Conservation (phyloP, 2,888 invertebrate genomes). For the Ashinkailepas kermadecensis region DNA sequence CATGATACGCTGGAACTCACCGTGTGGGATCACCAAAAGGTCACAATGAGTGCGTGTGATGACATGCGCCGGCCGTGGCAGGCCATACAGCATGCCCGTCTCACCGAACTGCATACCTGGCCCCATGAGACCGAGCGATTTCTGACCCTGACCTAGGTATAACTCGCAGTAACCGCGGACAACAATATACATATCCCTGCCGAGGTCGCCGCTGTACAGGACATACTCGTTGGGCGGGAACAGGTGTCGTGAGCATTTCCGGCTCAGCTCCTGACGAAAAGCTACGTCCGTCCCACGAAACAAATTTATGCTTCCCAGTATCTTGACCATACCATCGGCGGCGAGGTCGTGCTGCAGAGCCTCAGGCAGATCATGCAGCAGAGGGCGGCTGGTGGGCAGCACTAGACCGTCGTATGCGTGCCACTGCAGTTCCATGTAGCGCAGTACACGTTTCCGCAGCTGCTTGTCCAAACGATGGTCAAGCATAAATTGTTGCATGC, state of each 20-base stretch:
- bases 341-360: not conserved
- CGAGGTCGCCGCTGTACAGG: constrained; percentile 3
- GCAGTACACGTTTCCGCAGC: not conserved
- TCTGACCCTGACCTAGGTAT: not conserved
- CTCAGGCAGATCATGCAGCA: not conserved
- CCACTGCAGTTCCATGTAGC: not conserved
- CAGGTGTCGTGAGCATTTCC: not conserved
- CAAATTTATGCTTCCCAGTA: not conserved
- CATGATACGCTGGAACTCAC: constrained; percentile 7
- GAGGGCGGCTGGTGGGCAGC: not conserved
- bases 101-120: not conserved
- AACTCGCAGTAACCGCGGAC: constrained; percentile 4
- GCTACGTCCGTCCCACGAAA: not conserved
- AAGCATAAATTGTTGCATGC: not conserved
- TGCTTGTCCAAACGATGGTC: not conserved
- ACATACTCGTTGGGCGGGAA: constrained; percentile 6
- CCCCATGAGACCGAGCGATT: not conserved
- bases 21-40: not conserved
- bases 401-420: not conserved
- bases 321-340: not conserved
- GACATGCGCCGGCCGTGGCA: not conserved
- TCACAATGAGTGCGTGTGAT: not conserved
- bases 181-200: not conserved
- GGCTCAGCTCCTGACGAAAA: not conserved
- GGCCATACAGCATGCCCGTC: not conserved